Conservation (phyloP, 2,113 vertebrate species). For the Leucopsar rothschildi region DNA sequence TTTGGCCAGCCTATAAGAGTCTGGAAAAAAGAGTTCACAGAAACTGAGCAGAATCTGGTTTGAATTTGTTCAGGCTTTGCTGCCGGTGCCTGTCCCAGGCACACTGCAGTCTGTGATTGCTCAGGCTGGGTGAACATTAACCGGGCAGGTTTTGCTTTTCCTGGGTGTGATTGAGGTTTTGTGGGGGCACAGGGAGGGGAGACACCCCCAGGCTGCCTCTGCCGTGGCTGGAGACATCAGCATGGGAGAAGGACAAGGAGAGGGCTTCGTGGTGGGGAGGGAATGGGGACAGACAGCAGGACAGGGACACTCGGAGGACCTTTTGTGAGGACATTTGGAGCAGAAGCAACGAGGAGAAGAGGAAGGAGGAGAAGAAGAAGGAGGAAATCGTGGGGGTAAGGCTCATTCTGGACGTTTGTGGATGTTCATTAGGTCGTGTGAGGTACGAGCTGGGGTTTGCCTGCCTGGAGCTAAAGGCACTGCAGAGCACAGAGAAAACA, state of each 20-base stretch:
- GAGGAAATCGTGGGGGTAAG: slow-evolving; percentile 12
- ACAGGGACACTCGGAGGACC: not conserved
- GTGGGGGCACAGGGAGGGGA: not conserved
- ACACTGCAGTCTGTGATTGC: not conserved
- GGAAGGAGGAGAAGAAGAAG: not conserved
- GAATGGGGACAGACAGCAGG: not conserved
- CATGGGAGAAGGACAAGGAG: not conserved
- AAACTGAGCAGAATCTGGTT: slow-evolving; percentile 20
- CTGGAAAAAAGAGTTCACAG: not conserved
- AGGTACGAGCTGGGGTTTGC: not conserved
- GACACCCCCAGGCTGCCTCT: not conserved
- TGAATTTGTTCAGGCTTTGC: slow-evolving; percentile 28
- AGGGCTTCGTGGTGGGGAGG: not conserved
- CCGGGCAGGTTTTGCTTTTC: not conserved
- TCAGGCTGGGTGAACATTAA: not conserved
- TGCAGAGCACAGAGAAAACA: not conserved
- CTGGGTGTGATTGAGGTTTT: not conserved
- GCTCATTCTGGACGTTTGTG: not conserved
- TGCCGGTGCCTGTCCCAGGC: not conserved
- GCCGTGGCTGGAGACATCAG: fast-evolving
- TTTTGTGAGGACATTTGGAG: not conserved
- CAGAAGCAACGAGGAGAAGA: not conserved
- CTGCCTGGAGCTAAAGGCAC: not conserved
- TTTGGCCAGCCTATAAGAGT: not conserved
- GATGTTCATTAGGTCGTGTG: fast-evolving